Conservation (phyloP, 2,113 vertebrate genomes). For the Rissa tridactyla region DNA sequence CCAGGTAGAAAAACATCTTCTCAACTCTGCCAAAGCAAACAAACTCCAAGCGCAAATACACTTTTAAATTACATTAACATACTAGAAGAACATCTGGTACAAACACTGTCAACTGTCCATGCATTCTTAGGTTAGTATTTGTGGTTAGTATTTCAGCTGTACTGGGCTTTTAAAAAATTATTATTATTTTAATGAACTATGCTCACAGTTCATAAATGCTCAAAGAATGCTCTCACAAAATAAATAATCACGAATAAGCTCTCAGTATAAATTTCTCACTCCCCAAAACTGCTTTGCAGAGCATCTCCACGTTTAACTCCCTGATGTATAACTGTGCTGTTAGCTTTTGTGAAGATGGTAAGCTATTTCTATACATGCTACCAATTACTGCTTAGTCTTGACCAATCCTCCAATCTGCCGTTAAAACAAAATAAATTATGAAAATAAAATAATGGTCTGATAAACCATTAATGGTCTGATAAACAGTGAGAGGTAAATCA, state of each 20-base stretch:
- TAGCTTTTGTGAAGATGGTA: background rate
- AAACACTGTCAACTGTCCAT: constrained; percentile 39
- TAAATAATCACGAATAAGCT: background rate
- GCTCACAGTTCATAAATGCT: background rate
- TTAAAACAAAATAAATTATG: background rate
- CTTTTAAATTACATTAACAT: constrained; percentile 13
- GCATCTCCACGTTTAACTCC: background rate
- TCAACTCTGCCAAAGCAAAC: constrained; percentile 22
- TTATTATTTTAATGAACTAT: background rate
- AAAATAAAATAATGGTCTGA: background rate
- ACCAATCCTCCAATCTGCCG: background rate
- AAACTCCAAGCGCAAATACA: background rate
- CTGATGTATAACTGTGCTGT: background rate
- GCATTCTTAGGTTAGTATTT: constrained; percentile 46
- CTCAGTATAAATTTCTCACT: background rate
- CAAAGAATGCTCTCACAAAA: background rate
- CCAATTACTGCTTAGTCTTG: background rate
- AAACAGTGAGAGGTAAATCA: background rate
- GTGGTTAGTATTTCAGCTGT: constrained; percentile 50
- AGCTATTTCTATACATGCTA: background rate
- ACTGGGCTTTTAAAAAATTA: background rate
- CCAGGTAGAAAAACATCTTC: background rate
- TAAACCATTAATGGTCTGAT: background rate
- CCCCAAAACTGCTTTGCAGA: background rate
- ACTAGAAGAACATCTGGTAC: constrained; percentile 50